These are phyloP conservation scores for Girardinichthys multiradiatus DNA, from an alignment of 2,113 vertebrate genomes.

Conservation along the genomic window DNA sequence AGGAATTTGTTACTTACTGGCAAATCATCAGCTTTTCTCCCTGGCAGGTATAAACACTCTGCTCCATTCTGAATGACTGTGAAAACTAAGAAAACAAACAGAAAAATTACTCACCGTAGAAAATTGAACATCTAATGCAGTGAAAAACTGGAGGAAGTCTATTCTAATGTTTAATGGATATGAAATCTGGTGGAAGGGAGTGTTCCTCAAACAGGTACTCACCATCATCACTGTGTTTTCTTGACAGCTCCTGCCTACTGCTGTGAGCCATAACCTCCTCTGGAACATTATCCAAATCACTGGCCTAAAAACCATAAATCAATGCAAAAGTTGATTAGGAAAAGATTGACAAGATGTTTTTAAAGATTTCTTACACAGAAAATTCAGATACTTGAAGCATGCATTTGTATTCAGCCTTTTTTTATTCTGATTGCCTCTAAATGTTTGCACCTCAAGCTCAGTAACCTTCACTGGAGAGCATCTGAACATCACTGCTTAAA, in stretches of 20 bases:
- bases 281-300: conserved; percentile 90
- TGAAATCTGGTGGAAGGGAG: conserved; percentile 6
- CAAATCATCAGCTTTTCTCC: conserved; percentile 78
- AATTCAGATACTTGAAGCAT: not conserved
- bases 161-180: conserved; percentile 20
- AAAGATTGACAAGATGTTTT: not conserved
- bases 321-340: not conserved
- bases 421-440: too few species aligned
- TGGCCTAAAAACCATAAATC: conserved; percentile 78
- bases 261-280: conserved; percentile 85
- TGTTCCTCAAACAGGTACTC: conserved; percentile 59
- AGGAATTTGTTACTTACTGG: conserved; percentile 72
- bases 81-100: conserved; percentile 84
- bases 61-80: conserved; percentile 90
- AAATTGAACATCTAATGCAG: not conserved
- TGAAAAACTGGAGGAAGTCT: not conserved
- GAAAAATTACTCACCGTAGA: not conserved
- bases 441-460: too few species aligned
- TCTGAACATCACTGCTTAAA: not conserved
- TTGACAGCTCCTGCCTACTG: conserved; percentile 79
- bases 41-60: conserved; percentile 81
- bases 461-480: too few species aligned
- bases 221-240: conserved; percentile 93
- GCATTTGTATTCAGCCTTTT: not conserved
- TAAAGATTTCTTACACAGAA: not conserved